A percentile compares a stretch with the other conserved stretches of the same genome.
Conservation (phyloP, 1,140 invertebrate species). For the Proctacanthus coquilletti region DNA sequence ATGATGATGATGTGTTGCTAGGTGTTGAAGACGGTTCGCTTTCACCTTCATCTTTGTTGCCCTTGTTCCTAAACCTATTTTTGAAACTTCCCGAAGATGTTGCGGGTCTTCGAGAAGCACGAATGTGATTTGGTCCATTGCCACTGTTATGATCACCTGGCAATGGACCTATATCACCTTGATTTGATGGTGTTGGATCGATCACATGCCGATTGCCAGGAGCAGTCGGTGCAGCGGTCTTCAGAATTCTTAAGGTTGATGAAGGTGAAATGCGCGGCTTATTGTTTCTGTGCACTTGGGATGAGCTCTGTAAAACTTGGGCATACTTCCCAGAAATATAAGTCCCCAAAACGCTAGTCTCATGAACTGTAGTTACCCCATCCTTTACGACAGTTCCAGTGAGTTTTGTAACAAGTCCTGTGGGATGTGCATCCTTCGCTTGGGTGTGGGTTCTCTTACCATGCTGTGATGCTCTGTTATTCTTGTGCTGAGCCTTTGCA, state of each 20-base stretch:
- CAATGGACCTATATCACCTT: conserved; percentile 37
- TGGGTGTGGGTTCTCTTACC: conserved; percentile 14
- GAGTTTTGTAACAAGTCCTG: conserved; percentile 62
- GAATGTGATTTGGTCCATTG: conserved; percentile 25
- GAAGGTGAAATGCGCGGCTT: conserved; percentile 45
- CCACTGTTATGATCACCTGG: conserved; percentile 32
- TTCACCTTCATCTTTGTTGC: background rate
- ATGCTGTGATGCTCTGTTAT: conserved; percentile 12
- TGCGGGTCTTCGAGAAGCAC: conserved; percentile 37
- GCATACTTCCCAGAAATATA: conserved; percentile 78
- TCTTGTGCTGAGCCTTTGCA: conserved; percentile 9
- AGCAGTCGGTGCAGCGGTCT: conserved; percentile 51
- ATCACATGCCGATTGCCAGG: conserved; percentile 35
- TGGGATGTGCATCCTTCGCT: conserved; percentile 43
- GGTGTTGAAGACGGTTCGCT: background rate
- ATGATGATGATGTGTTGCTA: background rate
- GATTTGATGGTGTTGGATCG: conserved; percentile 42
- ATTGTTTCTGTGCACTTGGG: conserved; percentile 35
- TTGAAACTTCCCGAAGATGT: conserved; percentile 31
- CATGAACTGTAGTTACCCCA: conserved; percentile 67
- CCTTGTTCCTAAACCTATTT: conserved; percentile 19
- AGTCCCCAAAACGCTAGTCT: conserved; percentile 76
- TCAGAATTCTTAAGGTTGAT: conserved; percentile 49
- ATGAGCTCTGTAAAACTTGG: conserved; percentile 61
- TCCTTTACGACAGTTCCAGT: conserved; percentile 70